These are phyloP conservation scores for Saccostrea glomerata DNA, from an alignment of 1,140 invertebrate genomes.

Conservation along the genomic window DNA sequence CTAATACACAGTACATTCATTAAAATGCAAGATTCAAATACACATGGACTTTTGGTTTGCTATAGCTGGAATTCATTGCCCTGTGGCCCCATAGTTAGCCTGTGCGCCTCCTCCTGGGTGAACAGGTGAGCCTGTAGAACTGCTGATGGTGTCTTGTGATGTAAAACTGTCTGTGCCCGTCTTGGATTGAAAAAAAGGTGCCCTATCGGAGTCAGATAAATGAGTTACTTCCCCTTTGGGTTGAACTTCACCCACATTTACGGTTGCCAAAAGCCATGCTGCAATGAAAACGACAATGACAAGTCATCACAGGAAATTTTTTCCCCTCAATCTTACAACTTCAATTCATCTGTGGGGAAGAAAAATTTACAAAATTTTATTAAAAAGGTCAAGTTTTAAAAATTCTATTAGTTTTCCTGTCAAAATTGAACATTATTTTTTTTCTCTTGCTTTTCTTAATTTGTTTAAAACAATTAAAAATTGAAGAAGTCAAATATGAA, in stretches of 20 bases:
- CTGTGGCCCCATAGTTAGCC: constrained; percentile 44
- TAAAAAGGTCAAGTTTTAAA: too few species aligned
- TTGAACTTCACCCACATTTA: constrained; percentile 74
- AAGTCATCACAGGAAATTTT: too few species aligned
- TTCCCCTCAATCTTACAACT: too few species aligned
- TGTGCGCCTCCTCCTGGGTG: not conserved
- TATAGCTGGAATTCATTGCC: not conserved
- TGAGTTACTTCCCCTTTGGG: constrained; percentile 67
- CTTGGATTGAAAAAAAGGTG: constrained; percentile 47
- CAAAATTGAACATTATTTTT: too few species aligned
- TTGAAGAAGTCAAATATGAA: too few species aligned
- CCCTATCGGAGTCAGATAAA: constrained; percentile 55
- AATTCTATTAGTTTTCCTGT: too few species aligned
- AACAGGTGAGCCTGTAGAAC: constrained; percentile 1
- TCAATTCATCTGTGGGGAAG: too few species aligned
- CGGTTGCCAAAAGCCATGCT: constrained; percentile 74
- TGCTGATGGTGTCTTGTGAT: constrained; percentile 44
- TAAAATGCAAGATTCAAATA: not conserved
- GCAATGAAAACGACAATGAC: not conserved
- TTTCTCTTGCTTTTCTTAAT: too few species aligned
- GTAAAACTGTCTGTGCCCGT: constrained; percentile 38
- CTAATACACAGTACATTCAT: not conserved
- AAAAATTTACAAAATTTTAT: too few species aligned
- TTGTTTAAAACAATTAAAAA: too few species aligned
- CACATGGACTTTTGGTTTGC: not conserved